phyloP scores from a whole-genome alignment of 2,113 vertebrate genomes.

The Prunella himalayana region DNA sequence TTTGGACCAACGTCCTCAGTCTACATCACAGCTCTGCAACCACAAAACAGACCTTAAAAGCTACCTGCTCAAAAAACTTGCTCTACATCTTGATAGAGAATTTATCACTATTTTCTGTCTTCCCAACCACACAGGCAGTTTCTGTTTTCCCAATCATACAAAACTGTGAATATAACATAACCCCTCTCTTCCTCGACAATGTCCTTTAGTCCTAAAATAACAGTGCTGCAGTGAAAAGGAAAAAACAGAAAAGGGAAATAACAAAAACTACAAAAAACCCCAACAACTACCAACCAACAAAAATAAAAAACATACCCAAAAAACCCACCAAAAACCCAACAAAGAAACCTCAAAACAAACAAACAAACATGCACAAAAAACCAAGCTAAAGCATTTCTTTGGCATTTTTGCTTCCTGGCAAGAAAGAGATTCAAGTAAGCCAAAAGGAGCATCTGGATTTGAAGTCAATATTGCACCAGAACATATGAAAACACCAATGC shows the following conservation, averaged over 20 bases:
- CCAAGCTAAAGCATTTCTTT: slow-evolving; percentile 10
- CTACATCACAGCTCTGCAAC: neutral
- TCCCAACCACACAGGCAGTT: neutral
- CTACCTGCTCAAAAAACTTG: neutral
- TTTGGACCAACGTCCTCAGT: neutral
- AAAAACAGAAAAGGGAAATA: neutral
- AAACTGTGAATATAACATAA: neutral
- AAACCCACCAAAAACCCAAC: neutral
- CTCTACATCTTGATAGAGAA: neutral
- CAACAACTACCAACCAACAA: neutral
- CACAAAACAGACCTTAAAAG: neutral
- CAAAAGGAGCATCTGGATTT: slow-evolving; percentile 53
- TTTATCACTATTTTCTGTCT: neutral
- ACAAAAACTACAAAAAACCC: neutral
- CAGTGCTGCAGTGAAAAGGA: neutral
- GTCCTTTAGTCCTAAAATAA: neutral
- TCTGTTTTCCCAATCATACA: neutral
- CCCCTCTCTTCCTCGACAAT: neutral
- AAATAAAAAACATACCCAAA: neutral
- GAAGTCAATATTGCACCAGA: slow-evolving; percentile 57
- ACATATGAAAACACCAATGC: slow-evolving; percentile 60
- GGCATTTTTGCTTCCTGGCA: slow-evolving; percentile 34
- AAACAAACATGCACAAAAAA: neutral
- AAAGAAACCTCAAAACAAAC: neutral
- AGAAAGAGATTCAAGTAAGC: slow-evolving; percentile 42